phyloP scores from a whole-genome alignment of 2,888 invertebrate genomes.

The Tryphoninae sp. region DNA sequence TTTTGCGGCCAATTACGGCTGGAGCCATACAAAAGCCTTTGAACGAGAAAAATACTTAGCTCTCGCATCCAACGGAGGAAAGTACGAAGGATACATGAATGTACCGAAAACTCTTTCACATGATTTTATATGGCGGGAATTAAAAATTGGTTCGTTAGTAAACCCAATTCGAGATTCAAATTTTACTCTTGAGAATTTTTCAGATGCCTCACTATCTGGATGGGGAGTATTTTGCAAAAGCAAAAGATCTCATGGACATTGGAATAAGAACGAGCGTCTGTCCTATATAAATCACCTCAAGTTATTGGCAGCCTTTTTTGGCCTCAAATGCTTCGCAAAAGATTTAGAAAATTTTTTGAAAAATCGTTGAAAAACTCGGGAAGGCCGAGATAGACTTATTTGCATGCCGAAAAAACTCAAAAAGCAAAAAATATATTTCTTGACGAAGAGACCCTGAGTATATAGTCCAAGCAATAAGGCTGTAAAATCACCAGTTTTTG shows the following conservation, averaged over 20 bases:
- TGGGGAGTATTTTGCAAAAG: too few species aligned
- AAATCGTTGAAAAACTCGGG: too few species aligned
- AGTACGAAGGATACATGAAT: conserved; percentile 44
- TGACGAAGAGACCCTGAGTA: too few species aligned
- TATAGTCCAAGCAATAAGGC: too few species aligned
- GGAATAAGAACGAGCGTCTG: neutral
- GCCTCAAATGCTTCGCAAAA: conserved; percentile 49
- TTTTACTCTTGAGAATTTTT: conserved; percentile 48
- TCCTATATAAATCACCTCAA: conserved; percentile 46
- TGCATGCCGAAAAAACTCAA: too few species aligned
- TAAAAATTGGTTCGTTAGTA: neutral
- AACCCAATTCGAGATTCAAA: conserved; percentile 25
- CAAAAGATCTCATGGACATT: conserved; percentile 14
- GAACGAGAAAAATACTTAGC: too few species aligned
- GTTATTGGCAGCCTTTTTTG: conserved; percentile 47
- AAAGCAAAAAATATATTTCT: too few species aligned
- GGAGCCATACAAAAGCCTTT: too few species aligned
- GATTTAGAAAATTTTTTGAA: conserved; percentile 18
- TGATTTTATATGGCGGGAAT: conserved; percentile 49
- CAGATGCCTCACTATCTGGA: conserved; percentile 49
- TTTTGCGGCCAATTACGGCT: too few species aligned
- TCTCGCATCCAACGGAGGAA: conserved; percentile 15
- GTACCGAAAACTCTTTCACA: conserved; percentile 5
- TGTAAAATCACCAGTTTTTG: too few species aligned
- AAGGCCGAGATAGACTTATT: too few species aligned